These are phyloP conservation scores for Suillia variegata DNA, from an alignment of 2,888 invertebrate species.

Conservation along the genomic window DNA sequence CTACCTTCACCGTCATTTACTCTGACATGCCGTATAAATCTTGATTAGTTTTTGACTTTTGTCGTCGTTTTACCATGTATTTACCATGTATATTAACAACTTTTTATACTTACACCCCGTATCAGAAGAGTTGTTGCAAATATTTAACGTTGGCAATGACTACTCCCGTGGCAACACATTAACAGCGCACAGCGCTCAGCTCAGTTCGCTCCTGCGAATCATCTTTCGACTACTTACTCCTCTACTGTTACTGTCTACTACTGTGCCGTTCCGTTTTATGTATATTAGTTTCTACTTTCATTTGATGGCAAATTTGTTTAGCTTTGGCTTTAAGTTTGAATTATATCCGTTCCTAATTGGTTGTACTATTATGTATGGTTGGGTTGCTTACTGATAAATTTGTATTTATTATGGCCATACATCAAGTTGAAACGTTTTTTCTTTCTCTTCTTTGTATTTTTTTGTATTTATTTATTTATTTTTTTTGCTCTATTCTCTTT, in stretches of 20 bases:
- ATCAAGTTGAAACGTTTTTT: constrained; percentile 38
- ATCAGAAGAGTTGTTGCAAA: too few species aligned
- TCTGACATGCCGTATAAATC: constrained; percentile 28
- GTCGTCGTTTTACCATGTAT: constrained; percentile 27
- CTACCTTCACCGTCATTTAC: neutral
- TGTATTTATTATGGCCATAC: constrained; percentile 50
- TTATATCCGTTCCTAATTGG: constrained; percentile 44
- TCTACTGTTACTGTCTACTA: constrained; percentile 7
- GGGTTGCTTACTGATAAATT: constrained; percentile 48
- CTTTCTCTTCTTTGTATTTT: too few species aligned
- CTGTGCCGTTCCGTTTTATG: neutral
- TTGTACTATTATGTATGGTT: constrained; percentile 45
- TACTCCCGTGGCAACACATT: too few species aligned
- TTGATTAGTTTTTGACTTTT: constrained; percentile 33
- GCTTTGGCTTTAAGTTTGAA: constrained; percentile 34
- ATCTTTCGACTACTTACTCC: neutral
- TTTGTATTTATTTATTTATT: too few species aligned
- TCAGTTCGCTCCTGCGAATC: too few species aligned
- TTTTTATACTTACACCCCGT: too few species aligned
- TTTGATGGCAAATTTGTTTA: constrained; percentile 23
- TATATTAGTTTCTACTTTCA: neutral
- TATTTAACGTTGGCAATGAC: too few species aligned
- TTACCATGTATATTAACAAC: too few species aligned
- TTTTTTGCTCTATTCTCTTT: too few species aligned
- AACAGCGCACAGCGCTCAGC: too few species aligned